Percentiles rank a stretch among this genome's conserved stretches.
These are phyloP conservation scores for Hirtodrosophila histrioides DNA, from an alignment of 2,888 invertebrate species.

Conservation along the genomic window DNA sequence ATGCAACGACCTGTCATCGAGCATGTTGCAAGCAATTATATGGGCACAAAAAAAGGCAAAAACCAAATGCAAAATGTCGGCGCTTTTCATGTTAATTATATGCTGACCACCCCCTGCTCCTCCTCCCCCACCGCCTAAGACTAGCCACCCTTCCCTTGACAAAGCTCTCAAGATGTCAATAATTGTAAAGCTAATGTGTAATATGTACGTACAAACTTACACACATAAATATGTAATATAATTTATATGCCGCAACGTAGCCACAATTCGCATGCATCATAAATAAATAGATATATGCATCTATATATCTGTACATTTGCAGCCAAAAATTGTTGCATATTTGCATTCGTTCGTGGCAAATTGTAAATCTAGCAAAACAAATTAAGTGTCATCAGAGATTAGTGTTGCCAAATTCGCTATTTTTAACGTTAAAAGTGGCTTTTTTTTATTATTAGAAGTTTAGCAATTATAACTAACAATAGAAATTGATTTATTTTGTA, in stretches of 20 bases:
- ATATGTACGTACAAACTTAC: conserved; percentile 1
- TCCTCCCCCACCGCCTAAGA: background rate
- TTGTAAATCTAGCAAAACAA: conserved; percentile 53
- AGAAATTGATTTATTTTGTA: no score
- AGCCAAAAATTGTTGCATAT: conserved; percentile 39
- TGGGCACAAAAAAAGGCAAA: conserved; percentile 13
- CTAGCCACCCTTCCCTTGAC: conserved; percentile 3
- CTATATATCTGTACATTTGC: conserved; percentile 28
- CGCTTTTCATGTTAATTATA: conserved; percentile 71
- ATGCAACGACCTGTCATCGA: conserved; percentile 16
- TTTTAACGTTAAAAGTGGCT: no score
- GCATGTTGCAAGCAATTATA: conserved; percentile 61
- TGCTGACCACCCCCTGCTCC: conserved; percentile 6
- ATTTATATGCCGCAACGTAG: conserved; percentile 68
- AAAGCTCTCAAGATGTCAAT: conserved; percentile 59
- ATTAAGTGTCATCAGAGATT: conserved; percentile 53
- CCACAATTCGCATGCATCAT: conserved; percentile 62
- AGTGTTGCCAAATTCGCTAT: no score
- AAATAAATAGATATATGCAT: conserved; percentile 46
- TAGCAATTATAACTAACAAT: no score
- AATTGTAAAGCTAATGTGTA: conserved; percentile 40
- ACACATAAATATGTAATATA: conserved; percentile 38
- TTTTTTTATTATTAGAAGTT: no score
- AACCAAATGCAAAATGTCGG: conserved; percentile 47
- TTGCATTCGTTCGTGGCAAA: conserved; percentile 53